phyloP scores from a whole-genome alignment of 2,888 invertebrate species.

The Chloroclystis v-ata region DNA sequence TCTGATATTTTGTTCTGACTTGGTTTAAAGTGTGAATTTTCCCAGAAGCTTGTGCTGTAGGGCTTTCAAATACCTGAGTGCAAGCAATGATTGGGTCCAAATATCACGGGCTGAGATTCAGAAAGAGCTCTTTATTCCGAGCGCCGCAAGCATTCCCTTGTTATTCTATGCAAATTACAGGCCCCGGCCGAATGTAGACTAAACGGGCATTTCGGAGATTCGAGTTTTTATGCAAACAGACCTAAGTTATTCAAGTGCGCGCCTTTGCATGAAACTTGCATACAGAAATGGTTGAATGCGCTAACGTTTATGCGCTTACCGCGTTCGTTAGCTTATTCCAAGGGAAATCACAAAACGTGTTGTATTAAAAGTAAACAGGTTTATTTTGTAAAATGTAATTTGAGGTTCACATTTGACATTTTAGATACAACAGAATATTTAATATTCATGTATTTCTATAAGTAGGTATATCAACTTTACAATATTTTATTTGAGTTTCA shows the following conservation, averaged over 20 bases:
- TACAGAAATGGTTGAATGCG: slow-evolving; percentile 61
- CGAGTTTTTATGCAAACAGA: slow-evolving; percentile 74
- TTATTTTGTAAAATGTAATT: slow-evolving; percentile 16
- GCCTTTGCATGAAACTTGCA: slow-evolving; percentile 67
- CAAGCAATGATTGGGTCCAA: slow-evolving; percentile 50
- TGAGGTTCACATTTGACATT: not conserved
- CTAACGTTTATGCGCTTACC: slow-evolving; percentile 51
- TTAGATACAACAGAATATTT: not conserved
- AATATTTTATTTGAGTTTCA: not conserved
- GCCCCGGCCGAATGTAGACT: slow-evolving; percentile 56
- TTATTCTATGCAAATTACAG: slow-evolving; percentile 75
- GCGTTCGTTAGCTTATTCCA: slow-evolving; percentile 23
- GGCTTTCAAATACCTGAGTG: slow-evolving; percentile 22
- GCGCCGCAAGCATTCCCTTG: slow-evolving; percentile 58
- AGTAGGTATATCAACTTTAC: too few relatives aligned
- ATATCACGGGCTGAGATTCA: slow-evolving; percentile 48
- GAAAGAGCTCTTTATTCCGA: slow-evolving; percentile 48
- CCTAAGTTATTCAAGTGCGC: slow-evolving; percentile 72
- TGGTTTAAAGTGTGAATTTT: too few relatives aligned
- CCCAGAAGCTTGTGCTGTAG: too few relatives aligned
- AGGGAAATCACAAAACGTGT: slow-evolving; percentile 26
- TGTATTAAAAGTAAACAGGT: slow-evolving; percentile 27
- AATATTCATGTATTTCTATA: too few relatives aligned
- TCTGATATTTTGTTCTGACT: not conserved
- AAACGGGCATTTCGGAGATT: slow-evolving; percentile 70